Conservation (phyloP, 1,140 invertebrate species). For the Aphaenogaster rudis region DNA sequence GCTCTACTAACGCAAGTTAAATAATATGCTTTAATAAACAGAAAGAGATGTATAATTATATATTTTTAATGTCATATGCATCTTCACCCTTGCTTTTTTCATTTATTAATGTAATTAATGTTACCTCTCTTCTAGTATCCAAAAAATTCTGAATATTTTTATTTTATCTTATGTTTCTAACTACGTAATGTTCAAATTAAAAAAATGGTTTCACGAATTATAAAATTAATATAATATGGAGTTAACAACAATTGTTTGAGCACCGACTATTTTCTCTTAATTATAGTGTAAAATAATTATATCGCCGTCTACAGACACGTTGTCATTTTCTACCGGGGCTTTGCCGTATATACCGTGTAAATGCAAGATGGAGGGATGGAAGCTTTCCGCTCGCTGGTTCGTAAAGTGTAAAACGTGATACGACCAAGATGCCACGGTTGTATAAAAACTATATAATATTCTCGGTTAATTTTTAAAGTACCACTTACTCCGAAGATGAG, state of each 20-base stretch:
- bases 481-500: slow-evolving; percentile 69
- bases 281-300: slow-evolving; percentile 38
- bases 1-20: background rate
- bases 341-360: slow-evolving; percentile 20
- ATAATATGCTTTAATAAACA: slow-evolving; percentile 28
- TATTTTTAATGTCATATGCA: background rate
- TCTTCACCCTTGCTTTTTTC: background rate
- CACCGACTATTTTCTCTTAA: background rate
- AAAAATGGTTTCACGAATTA: background rate
- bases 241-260: slow-evolving; percentile 1
- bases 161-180: background rate
- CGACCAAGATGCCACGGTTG: slow-evolving; percentile 52
- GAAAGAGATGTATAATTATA: background rate
- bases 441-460: slow-evolving; percentile 74
- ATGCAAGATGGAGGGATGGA: slow-evolving; percentile 36
- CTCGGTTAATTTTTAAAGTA: slow-evolving; percentile 74
- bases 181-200: background rate
- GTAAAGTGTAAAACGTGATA: slow-evolving; percentile 58
- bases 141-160: slow-evolving; percentile 6
- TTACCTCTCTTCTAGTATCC: background rate
- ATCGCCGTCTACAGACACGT: background rate
- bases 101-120: slow-evolving; percentile 27
- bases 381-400: slow-evolving; percentile 48
- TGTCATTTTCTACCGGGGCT: slow-evolving; percentile 3
- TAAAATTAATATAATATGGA: background rate